These are phyloP conservation scores for Mastigias papua DNA, from an alignment of 30 jellyfish, hydroid and myxozoan species.

Conservation along the genomic window DNA sequence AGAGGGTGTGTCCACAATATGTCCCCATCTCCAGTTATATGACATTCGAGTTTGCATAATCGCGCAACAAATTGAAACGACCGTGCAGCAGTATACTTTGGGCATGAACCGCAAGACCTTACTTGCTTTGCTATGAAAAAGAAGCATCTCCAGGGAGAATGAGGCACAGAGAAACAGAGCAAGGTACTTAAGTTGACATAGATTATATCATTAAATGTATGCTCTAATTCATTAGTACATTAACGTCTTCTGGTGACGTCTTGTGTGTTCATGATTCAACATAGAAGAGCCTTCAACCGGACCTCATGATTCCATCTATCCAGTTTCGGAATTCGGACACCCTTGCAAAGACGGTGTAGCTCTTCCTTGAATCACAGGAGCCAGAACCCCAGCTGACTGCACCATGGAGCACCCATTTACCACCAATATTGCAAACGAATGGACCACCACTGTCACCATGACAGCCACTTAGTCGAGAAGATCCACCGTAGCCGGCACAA, in stretches of 20 bases:
- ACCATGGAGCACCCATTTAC: constrained; percentile 90
- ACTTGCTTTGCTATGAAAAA: no score
- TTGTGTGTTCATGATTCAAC: background rate
- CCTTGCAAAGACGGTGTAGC: constrained; percentile 93
- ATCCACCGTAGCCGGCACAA: constrained; percentile 96
- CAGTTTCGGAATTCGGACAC: constrained; percentile 69
- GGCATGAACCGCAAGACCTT: no score
- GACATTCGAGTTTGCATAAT: no score
- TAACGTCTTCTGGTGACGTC: background rate
- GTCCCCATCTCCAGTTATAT: no score
- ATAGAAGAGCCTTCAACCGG: background rate
- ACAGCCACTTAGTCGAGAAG: constrained; percentile 89
- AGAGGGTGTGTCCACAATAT: no score
- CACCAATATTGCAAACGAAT: constrained; percentile 88
- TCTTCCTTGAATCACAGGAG: constrained; percentile 64
- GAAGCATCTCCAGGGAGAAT: no score
- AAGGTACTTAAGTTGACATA: no score
- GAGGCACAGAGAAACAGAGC: no score
- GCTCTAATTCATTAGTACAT: background rate
- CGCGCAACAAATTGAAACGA: no score
- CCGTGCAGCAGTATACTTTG: no score
- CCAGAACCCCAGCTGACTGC: constrained; percentile 98
- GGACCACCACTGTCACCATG: constrained; percentile 99
- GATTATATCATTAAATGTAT: no score
- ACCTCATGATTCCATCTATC: constrained; percentile 53